phyloP scores from a whole-genome alignment of 2,113 vertebrate genomes.

The Elgaria multicarinata region DNA sequence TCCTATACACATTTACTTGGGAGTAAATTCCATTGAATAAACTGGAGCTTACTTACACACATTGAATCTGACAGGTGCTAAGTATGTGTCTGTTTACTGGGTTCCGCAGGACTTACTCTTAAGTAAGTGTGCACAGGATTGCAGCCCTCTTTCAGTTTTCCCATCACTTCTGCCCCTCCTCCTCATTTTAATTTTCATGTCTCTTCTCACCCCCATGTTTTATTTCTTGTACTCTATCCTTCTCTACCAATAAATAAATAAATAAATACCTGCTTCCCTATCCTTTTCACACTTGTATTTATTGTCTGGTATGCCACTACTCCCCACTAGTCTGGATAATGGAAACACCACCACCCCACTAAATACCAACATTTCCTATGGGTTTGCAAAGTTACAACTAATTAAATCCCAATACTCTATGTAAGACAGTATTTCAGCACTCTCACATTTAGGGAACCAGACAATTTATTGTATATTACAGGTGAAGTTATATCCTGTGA shows the following conservation, averaged over 20 bases:
- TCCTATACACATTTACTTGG: not conserved
- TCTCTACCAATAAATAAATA: not conserved
- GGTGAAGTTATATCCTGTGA: conserved; percentile 26
- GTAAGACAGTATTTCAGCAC: conserved; percentile 52
- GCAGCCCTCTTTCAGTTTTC: not conserved
- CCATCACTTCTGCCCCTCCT: not conserved
- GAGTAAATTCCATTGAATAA: not conserved
- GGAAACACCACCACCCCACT: conserved; percentile 42
- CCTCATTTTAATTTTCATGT: not conserved
- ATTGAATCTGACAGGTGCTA: not conserved
- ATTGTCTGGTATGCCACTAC: not conserved
- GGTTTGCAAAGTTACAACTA: conserved; percentile 39
- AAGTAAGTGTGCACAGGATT: not conserved
- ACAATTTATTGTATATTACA: not conserved
- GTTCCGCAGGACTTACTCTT: not conserved
- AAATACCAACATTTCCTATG: conserved; percentile 18
- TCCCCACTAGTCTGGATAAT: conserved; percentile 10
- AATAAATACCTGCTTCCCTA: no score
- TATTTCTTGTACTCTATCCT: not conserved
- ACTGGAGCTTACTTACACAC: not conserved
- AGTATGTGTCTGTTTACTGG: not conserved
- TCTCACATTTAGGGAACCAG: not conserved
- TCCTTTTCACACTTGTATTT: conserved; percentile 15
- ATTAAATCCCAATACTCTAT: conserved; percentile 48
- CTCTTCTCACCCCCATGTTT: not conserved